These are phyloP conservation scores for Hepsetus odoe DNA, from an alignment of 2,113 vertebrate species.

Conservation along the genomic window DNA sequence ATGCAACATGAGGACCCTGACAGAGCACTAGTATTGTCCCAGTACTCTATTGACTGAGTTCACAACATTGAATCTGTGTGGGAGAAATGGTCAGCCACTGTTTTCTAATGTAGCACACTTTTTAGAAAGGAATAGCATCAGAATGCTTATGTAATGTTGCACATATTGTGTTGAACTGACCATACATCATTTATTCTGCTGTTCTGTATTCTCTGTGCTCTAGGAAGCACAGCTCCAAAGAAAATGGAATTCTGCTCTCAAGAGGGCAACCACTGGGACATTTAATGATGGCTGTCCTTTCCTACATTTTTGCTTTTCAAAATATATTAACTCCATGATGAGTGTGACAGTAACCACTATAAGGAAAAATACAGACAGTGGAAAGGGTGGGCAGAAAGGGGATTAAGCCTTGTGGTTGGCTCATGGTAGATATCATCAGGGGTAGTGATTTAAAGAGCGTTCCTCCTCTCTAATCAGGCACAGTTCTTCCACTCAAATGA, in stretches of 20 bases:
- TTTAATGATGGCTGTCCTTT: background rate
- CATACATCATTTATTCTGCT: conserved; percentile 6
- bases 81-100: background rate
- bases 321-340: background rate
- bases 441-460: conserved; percentile 33
- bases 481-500: conserved; percentile 69
- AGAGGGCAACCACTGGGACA: conserved; percentile 3
- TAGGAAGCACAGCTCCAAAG: conserved; percentile 33
- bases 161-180: background rate
- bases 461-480: conserved; percentile 69
- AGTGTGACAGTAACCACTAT: background rate
- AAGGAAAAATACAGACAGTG: conserved; percentile 15
- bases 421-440: conserved; percentile 26
- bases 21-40: too few species aligned
- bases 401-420: conserved; percentile 27
- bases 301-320: conserved; percentile 1
- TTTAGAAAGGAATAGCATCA: background rate
- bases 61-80: too few species aligned
- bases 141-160: conserved; percentile 2
- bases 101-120: background rate
- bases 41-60: too few species aligned
- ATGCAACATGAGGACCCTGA: too few species aligned
- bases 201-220: conserved; percentile 36
- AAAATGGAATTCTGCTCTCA: conserved; percentile 6
- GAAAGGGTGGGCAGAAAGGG: conserved; percentile 4